Evolutionary conservation across 2,797 vertebrate species (phyloP).

Genomic region (Myotis findleyi): DNA sequence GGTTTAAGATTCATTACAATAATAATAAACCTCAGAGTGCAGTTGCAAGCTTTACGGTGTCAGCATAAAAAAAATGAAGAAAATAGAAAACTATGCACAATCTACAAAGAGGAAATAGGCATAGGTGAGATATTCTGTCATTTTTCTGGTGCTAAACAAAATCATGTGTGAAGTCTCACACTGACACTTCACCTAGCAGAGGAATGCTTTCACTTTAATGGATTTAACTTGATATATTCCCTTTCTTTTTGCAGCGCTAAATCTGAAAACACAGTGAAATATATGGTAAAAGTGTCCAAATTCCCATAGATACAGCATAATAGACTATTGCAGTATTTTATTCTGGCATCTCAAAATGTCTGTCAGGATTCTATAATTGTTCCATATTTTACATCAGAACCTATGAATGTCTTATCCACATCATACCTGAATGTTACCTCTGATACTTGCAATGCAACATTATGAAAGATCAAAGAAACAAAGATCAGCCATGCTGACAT

Average conservation of each 20-base stretch:
- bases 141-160: slow-evolving; percentile 29
- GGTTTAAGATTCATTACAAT: slow-evolving; percentile 66
- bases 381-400: background rate
- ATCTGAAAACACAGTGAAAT: slow-evolving; percentile 2
- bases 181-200: background rate
- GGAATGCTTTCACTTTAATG: background rate
- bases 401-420: background rate
- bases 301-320: background rate
- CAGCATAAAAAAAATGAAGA: slow-evolving; percentile 6
- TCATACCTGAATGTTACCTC: background rate
- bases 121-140: background rate
- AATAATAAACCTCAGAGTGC: slow-evolving; percentile 48
- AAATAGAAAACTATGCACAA: slow-evolving; percentile 11
- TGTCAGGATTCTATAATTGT: background rate
- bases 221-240: slow-evolving; percentile 21
- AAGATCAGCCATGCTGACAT: background rate
- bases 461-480: background rate
- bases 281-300: background rate
- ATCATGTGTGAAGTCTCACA: background rate
- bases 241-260: background rate
- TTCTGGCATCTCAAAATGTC: background rate
- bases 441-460: background rate
- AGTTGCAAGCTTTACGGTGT: background rate
- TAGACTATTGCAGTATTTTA: background rate
- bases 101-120: background rate